A percentile compares a stretch with the other conserved stretches of the same genome.
Evolutionary conservation across 2,888 invertebrate species (phyloP).

Genomic region (Stomorhina lunata): DNA sequence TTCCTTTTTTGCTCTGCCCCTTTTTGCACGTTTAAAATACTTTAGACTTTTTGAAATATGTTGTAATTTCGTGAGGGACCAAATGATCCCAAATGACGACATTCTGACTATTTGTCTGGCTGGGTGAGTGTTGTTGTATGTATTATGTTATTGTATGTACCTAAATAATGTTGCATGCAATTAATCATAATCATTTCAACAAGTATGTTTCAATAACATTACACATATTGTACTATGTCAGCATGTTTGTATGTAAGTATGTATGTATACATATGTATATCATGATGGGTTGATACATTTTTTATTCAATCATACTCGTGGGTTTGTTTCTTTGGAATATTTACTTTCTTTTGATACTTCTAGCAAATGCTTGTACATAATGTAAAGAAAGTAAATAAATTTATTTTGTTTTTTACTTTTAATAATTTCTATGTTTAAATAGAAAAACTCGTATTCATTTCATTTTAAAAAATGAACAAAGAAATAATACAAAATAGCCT

Average conservation of each 20-base stretch:
- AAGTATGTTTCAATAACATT: not conserved
- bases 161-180: conserved; percentile 17
- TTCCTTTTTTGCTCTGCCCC: not conserved
- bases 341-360: not conserved
- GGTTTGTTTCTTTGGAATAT: not conserved
- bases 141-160: no score
- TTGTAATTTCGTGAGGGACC: not conserved
- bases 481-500: not conserved
- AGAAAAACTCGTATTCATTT: not conserved
- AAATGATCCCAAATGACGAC: not conserved
- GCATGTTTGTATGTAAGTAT: no score
- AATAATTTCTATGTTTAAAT: no score
- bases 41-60: not conserved
- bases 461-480: not conserved
- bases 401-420: no score
- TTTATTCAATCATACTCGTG: no score
- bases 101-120: not conserved
- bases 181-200: conserved; percentile 47
- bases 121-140: no score
- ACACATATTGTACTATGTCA: not conserved
- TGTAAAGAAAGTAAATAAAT: no score
- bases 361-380: no score
- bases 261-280: no score
- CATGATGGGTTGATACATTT: no score
- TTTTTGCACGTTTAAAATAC: not conserved